These are phyloP conservation scores for Thunnus maccoyii DNA, from an alignment of 2,113 vertebrate genomes.

Conservation along the genomic window DNA sequence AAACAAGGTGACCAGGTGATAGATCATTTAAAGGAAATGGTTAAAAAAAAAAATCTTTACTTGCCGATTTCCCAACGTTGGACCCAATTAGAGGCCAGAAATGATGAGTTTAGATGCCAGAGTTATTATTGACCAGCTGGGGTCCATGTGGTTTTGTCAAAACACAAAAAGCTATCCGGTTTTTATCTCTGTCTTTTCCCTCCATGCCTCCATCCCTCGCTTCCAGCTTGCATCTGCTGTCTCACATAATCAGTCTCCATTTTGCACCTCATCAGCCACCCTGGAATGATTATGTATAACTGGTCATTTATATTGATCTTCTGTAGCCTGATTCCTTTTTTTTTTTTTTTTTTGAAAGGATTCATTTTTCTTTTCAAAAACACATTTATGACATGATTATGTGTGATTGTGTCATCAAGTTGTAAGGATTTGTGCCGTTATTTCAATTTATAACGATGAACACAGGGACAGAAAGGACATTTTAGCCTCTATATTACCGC, in stretches of 20 bases:
- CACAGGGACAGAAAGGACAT: not conserved
- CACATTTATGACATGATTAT: not conserved
- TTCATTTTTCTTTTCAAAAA: conserved; percentile 23
- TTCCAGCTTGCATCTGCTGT: not conserved
- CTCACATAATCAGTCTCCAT: conserved; percentile 65
- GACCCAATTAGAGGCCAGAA: conserved; percentile 16
- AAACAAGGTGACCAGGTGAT: not conserved
- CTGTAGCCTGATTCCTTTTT: conserved; percentile 13
- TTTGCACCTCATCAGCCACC: conserved; percentile 43
- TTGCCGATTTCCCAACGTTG: not conserved
- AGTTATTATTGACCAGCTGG: not conserved
- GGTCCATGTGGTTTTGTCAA: not conserved
- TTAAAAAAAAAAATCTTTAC: conserved; percentile 2
- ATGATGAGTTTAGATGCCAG: conserved; percentile 13
- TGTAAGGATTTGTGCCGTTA: not conserved
- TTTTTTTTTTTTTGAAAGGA: conserved; percentile 6
- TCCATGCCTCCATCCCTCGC: not conserved
- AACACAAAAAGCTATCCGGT: not conserved
- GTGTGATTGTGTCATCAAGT: not conserved
- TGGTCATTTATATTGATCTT: conserved; percentile 40
- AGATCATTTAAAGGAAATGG: not conserved
- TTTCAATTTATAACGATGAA: not conserved
- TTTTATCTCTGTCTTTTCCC: not conserved
- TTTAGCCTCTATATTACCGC: not conserved
- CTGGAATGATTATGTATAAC: conserved; percentile 58